Evolutionary conservation across 2,888 invertebrate genomes (phyloP).

Genomic region (Drosophila incognita): DNA sequence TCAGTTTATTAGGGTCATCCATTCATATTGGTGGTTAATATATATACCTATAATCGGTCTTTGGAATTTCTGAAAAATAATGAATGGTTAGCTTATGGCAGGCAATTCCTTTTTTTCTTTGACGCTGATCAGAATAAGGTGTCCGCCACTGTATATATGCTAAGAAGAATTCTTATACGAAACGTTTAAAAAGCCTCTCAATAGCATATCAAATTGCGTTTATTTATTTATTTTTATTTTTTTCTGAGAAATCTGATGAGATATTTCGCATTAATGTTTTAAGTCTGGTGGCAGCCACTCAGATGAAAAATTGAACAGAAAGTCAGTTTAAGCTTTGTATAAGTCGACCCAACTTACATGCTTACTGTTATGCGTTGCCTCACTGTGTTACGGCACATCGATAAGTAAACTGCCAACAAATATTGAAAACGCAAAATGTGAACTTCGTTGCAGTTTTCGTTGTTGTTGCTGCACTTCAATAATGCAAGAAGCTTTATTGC

Average conservation of each 20-base stretch:
- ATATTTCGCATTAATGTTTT: not conserved
- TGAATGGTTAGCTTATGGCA: too few species aligned
- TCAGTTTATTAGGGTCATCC: too few species aligned
- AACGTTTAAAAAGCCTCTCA: not conserved
- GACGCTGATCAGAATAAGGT: too few species aligned
- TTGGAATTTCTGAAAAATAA: too few species aligned
- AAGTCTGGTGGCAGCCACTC: not conserved
- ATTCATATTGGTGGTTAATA: too few species aligned
- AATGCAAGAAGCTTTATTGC: constrained; percentile 63
- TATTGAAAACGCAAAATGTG: constrained; percentile 66
- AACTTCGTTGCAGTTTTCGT: constrained; percentile 62
- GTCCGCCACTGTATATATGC: too few species aligned
- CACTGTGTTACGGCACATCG: not conserved
- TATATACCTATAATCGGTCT: too few species aligned
- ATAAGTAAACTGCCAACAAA: constrained; percentile 50
- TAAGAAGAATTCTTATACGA: not conserved
- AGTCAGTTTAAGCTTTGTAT: not conserved
- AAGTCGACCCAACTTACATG: not conserved
- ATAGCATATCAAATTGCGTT: not conserved
- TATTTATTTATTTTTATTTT: not conserved
- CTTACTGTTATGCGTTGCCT: not conserved
- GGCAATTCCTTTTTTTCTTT: too few species aligned
- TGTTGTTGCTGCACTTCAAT: constrained; percentile 61
- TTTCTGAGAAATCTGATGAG: too few species aligned
- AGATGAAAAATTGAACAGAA: not conserved